phyloP scores from a whole-genome alignment of 1,140 invertebrate genomes.

The Heliothis subflexa region DNA sequence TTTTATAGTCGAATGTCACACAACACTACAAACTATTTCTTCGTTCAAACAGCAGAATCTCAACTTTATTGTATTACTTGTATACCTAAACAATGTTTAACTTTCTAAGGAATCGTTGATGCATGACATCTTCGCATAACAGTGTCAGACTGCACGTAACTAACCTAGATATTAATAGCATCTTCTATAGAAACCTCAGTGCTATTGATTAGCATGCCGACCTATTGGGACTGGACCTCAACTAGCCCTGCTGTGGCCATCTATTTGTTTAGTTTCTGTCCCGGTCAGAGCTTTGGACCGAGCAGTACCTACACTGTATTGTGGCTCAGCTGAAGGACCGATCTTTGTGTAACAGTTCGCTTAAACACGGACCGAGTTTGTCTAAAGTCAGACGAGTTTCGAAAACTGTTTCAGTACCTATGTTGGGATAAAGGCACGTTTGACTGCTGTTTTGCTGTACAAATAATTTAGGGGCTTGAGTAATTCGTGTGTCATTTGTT shows the following conservation, averaged over 20 bases:
- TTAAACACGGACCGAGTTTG: constrained; percentile 33
- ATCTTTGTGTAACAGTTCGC: constrained; percentile 31
- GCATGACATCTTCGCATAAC: no score
- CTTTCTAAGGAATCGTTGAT: no score
- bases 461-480: neutral
- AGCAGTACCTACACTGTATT: constrained; percentile 17
- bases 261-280: neutral
- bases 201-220: no score
- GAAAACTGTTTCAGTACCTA: neutral
- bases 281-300: constrained; percentile 21
- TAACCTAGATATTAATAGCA: no score
- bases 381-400: constrained; percentile 15
- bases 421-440: neutral
- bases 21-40: no score
- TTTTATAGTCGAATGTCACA: no score
- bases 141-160: no score
- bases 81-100: no score
- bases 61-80: no score
- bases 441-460: neutral
- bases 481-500: neutral
- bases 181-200: no score
- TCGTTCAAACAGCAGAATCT: no score
- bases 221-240: neutral
- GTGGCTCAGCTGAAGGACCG: constrained; percentile 22
- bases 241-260: neutral